Evolutionary conservation across 2,113 vertebrate species (phyloP), one percentile per base, ranked within the genome.

Genomic region (Anoplopoma fimbria): DNA sequence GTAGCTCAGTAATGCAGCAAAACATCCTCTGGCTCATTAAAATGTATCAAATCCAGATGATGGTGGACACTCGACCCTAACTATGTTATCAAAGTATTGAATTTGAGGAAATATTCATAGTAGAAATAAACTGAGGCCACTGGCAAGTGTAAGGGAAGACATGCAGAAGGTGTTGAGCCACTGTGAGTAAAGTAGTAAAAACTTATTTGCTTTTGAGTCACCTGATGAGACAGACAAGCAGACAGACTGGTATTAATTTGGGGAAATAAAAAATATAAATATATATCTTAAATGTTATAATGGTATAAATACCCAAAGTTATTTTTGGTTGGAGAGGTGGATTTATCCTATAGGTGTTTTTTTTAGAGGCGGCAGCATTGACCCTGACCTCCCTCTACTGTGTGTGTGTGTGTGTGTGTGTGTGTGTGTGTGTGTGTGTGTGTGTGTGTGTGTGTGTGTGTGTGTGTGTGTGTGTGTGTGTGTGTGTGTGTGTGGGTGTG

Each of bases 341-440:
- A 47, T 29, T 85, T 75, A 80, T 84, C 70, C 86, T 13, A 82
- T 69, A 75, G 33, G 69, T 94, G 90, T 94, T 93, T 92, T 91
- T n/a, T 90, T 87, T 73, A 83, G 90, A 93, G 83, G 88, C 86
- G 38, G 91, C 76, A 75, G 86, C 71, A 33, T 85, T 94, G 88
- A 94, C 94, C 94, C 89, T 93, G 93, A 95, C 94, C 92, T 88
- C 81, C 40, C 71, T 69, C 72, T 51, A 64, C 78, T 73, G 47
- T 25, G 63, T 69, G 68, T 81, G 27, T 71, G 82, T 75, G 53
- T 60, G 74, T 49, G 40, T 29, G 38, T 45, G 64, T 53, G 31
- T 55, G 36, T 40, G 40, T 70, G 93, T 90, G 93, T 73, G 93
- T 93, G 93, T 90, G 93, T 72, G 93, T 93, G 93, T 94, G 93